Evolutionary conservation across 2,797 vertebrate species (phyloP), one percentile per base, ranked within the genome.

Genomic region (Hyperoplus immaculatus): DNA sequence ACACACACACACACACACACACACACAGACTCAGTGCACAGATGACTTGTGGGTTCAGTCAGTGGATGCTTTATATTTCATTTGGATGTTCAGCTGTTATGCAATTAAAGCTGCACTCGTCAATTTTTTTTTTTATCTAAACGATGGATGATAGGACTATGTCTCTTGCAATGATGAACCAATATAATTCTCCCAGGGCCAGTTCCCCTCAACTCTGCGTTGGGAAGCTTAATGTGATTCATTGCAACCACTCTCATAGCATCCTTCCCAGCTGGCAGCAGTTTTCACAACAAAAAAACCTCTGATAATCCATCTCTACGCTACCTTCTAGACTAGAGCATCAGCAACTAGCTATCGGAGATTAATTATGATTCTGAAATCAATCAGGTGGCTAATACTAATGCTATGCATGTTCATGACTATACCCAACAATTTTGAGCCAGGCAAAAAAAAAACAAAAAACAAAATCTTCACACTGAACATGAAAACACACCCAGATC

Each of bases 401-500:
- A 29, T 29, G 29, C 29, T 29, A 29, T 29, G 29, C 39, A 59
- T 16, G 55, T 78, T 45, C 56, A 60, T 70, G 74, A 71, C 58
- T 43, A 14, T 12, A 69, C 59, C 29, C 29, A 70, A 61, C 45
- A 69, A 36, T 67, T 76, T 61, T 69, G 5, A 70, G 55, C n/a
- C 63, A 36, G 56, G 45, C 61, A 36, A 29, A 77, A 65, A 69
- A 70, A 21, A 21, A 21, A 1, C 1, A 67, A 43, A 67, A 55
- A 60, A 49, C n/a, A 6, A 15, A 4, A 11, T 62, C 60, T 54
- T 65, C 68, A 69, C 63, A 70, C 54, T 75, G 69, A 80, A 75
- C 69, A 67, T 46, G 59, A 87, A 80, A 16, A 76, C 86, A 89
- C 78, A 5, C 81, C 83, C 83, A 79, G 65, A 82, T 87, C 74